phyloP scores from a whole-genome alignment of 2,113 vertebrate species.

The Anarhynchus alexandrinus region DNA sequence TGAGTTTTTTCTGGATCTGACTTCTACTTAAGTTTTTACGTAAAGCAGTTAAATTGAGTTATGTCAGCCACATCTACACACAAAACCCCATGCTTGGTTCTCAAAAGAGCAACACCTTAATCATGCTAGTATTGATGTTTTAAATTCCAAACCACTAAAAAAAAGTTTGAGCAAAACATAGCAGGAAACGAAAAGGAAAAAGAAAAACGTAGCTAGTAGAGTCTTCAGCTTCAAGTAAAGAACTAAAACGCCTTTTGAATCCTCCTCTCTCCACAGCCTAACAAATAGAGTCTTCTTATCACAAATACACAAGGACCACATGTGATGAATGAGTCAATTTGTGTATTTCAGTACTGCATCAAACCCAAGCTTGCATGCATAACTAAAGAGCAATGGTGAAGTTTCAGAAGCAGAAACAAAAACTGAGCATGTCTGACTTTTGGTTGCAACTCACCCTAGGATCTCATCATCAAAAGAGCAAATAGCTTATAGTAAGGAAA shows the following conservation, averaged over 20 bases:
- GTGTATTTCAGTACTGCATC: not conserved
- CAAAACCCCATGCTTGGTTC: not conserved
- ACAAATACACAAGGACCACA: not conserved
- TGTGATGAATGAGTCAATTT: not conserved
- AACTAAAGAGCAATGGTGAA: not conserved
- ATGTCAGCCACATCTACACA: not conserved
- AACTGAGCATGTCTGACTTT: not conserved
- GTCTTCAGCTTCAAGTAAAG: not conserved
- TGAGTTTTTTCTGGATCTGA: not conserved
- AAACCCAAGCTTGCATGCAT: not conserved
- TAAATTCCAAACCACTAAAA: not conserved
- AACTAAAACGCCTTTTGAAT: not conserved
- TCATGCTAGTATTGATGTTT: not conserved
- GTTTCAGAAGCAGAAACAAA: not conserved
- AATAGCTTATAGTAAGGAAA: not conserved
- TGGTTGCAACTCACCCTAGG: not conserved
- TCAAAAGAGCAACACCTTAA: not conserved
- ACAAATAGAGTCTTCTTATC: not conserved
- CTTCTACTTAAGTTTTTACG: not conserved
- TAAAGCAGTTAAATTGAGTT: not conserved
- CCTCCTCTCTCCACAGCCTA: not conserved
- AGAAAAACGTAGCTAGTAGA: not conserved
- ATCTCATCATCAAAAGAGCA: not conserved
- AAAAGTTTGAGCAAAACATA: not conserved
- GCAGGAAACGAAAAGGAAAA: not conserved